Percentiles rank a stretch among this genome's conserved stretches.
phyloP scores from a whole-genome alignment of 2,113 vertebrate genomes.

The Cryptotis parvus region DNA sequence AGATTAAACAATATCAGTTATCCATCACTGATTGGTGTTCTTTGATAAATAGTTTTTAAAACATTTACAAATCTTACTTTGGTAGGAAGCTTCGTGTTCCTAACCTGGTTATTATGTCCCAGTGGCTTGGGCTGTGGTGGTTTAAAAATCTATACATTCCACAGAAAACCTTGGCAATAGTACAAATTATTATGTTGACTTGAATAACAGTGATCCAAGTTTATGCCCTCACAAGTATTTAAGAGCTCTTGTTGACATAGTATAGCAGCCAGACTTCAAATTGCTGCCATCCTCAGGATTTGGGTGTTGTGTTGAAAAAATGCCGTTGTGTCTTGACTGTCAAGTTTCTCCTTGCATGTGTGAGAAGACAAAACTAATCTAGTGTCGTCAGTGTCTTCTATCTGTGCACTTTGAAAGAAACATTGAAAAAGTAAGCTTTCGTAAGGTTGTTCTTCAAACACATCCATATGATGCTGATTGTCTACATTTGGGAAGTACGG shows the following conservation, averaged over 20 bases:
- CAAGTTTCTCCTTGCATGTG: background rate
- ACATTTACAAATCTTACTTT: background rate
- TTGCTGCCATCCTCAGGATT: background rate
- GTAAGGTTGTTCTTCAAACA: background rate
- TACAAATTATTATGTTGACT: constrained; percentile 18
- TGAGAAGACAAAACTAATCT: constrained; percentile 3
- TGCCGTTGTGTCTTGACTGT: background rate
- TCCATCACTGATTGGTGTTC: background rate
- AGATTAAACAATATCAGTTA: background rate
- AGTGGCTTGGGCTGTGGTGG: background rate
- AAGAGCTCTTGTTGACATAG: constrained; percentile 18
- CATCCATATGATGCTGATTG: background rate
- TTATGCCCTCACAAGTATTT: background rate
- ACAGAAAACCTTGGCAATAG: background rate
- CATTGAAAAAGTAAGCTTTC: background rate
- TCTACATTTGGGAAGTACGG: constrained; percentile 6
- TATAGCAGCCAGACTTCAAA: background rate
- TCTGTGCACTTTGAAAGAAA: background rate
- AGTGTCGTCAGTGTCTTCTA: background rate
- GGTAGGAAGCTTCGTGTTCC: background rate
- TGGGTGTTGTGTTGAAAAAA: background rate
- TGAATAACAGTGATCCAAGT: background rate
- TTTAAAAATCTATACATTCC: background rate
- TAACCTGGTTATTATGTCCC: background rate
- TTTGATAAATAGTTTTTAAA: constrained; percentile 51